phyloP scores from a whole-genome alignment of 2,113 vertebrate genomes.

The Corythaeola cristata region DNA sequence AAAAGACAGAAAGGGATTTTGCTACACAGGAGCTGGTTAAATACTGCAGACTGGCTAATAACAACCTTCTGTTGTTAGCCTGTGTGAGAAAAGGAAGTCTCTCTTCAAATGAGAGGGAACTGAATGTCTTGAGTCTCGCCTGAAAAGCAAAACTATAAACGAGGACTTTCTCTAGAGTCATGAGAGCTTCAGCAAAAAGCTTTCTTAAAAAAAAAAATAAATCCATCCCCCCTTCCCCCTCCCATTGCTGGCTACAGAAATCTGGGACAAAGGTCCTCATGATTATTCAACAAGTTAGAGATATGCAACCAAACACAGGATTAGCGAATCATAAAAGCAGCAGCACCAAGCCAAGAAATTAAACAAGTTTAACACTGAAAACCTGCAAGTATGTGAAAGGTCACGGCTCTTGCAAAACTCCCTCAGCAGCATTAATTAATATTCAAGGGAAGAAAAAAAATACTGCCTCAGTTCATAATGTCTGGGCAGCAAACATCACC shows the following conservation, averaged over 20 bases:
- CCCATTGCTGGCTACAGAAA: not conserved
- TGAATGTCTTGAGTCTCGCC: not conserved
- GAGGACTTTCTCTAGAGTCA: not conserved
- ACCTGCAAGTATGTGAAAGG: slow-evolving; percentile 73
- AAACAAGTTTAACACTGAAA: slow-evolving; percentile 52
- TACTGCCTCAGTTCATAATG: not conserved
- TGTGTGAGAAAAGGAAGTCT: not conserved
- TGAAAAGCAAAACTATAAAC: not conserved
- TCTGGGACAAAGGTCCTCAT: slow-evolving; percentile 63
- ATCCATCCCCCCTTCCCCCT: not conserved
- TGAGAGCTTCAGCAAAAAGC: not conserved
- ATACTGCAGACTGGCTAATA: not conserved
- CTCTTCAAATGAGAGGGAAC: not conserved
- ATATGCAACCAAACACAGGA: slow-evolving; percentile 16
- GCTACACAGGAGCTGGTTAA: not conserved
- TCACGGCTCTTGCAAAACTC: slow-evolving; percentile 63
- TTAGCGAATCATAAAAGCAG: slow-evolving; percentile 29
- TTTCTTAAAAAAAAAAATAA: not conserved
- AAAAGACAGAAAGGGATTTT: not conserved
- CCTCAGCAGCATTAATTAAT: not conserved
- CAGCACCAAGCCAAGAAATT: not conserved
- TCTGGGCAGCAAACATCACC: not conserved
- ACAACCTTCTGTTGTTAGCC: not conserved
- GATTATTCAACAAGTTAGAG: slow-evolving; percentile 25
- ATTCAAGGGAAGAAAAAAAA: not conserved